A percentile compares a stretch with the other conserved stretches of the same genome.
Conservation (phyloP, 2,797 vertebrate genomes). For the Phrynocephalus guinanensis region DNA sequence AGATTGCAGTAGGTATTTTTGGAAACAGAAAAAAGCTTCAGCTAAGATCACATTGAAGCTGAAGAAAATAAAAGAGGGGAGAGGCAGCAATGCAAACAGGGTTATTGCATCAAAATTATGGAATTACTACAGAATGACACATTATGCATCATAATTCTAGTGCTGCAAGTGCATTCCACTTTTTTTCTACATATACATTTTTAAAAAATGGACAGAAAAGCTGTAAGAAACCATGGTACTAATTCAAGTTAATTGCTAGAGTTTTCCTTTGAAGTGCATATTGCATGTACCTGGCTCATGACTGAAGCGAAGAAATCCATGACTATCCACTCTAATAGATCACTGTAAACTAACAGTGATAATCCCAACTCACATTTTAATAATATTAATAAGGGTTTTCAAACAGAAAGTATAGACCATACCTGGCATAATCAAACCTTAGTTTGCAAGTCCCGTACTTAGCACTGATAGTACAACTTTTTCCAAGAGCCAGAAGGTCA, state of each 20-base stretch:
- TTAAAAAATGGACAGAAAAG: constrained; percentile 19
- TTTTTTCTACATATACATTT: constrained; percentile 20
- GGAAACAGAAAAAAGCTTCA: background rate
- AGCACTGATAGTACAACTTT: background rate
- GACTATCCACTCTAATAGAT: background rate
- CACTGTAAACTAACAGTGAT: background rate
- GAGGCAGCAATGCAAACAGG: constrained; percentile 13
- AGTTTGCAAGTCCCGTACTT: background rate
- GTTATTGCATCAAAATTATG: constrained; percentile 17
- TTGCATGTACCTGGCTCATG: background rate
- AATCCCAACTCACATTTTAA: background rate
- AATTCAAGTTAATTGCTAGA: constrained; percentile 17
- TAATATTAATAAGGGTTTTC: fast-evolving
- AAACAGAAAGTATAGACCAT: background rate
- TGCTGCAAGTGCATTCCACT: background rate
- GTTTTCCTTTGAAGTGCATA: background rate
- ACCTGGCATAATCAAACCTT: background rate
- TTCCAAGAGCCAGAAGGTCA: too few species aligned
- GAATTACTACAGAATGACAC: constrained; percentile 28
- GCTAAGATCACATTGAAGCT: constrained; percentile 47
- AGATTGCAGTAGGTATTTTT: constrained; percentile 49
- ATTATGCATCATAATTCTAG: constrained; percentile 45
- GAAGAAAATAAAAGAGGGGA: constrained; percentile 55
- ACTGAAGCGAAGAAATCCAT: background rate
- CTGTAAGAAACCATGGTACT: background rate